Conservation (phyloP, 2,113 vertebrate genomes). For the Morone saxatilis region DNA sequence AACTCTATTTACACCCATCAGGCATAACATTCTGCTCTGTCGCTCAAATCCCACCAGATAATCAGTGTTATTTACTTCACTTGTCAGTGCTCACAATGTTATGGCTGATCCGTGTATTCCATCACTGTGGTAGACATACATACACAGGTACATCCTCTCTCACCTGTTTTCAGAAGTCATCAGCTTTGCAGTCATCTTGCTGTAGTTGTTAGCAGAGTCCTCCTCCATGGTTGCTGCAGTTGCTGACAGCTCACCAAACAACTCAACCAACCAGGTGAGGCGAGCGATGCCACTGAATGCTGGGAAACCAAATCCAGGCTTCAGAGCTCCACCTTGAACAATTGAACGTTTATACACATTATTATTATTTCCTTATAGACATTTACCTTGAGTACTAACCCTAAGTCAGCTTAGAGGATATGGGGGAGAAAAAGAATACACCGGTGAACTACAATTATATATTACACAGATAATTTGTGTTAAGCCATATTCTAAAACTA, state of each 20-base stretch:
- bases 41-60: too few relatives aligned
- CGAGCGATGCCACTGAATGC: slow-evolving; percentile 92
- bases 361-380: neutral
- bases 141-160: slow-evolving; percentile 19
- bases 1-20: too few relatives aligned
- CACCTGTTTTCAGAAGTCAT: slow-evolving; percentile 87
- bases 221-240: slow-evolving; percentile 86
- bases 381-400: neutral
- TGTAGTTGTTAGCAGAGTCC: slow-evolving; percentile 82
- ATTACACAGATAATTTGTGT: too few relatives aligned
- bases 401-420: neutral
- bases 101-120: neutral
- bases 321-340: slow-evolving; percentile 85
- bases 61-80: too few relatives aligned
- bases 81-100: too few relatives aligned
- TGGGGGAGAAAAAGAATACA: too few relatives aligned
- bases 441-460: too few relatives aligned
- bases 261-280: slow-evolving; percentile 92
- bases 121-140: neutral
- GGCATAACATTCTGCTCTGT: too few relatives aligned
- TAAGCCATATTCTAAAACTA: neutral
- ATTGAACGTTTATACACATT: neutral
- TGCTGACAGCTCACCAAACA: slow-evolving; percentile 92
- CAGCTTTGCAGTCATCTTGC: slow-evolving; percentile 91
- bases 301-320: slow-evolving; percentile 88